Conservation (phyloP, 1,140 invertebrate genomes). For the Trachymyrmex cornetzi region DNA sequence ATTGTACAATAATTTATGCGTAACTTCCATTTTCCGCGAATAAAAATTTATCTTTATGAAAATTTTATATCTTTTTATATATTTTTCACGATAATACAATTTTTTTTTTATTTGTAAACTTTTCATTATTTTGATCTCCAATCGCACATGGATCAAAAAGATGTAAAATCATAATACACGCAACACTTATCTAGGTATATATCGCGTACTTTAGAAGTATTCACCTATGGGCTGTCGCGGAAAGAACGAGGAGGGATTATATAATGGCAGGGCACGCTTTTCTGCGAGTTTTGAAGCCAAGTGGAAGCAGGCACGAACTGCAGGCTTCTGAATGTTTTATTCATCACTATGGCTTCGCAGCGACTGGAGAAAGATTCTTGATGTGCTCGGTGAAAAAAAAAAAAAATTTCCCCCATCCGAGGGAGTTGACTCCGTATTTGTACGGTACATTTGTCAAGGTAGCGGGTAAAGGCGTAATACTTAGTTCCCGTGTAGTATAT, state of each 20-base stretch:
- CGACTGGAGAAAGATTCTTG: slow-evolving; percentile 62
- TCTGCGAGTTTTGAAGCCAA: slow-evolving; percentile 60
- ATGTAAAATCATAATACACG: slow-evolving; percentile 2
- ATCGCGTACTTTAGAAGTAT: slow-evolving; percentile 27
- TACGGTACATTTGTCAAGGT: slow-evolving; percentile 65
- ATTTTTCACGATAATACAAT: neutral
- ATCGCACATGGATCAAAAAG: neutral
- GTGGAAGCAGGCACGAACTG: slow-evolving; percentile 59
- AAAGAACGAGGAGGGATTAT: slow-evolving; percentile 50
- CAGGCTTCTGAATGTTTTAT: slow-evolving; percentile 61
- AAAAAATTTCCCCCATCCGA: slow-evolving; percentile 10
- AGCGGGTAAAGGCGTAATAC: slow-evolving; percentile 37
- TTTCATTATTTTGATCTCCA: neutral
- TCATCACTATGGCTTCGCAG: slow-evolving; percentile 61
- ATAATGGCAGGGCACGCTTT: slow-evolving; percentile 59
- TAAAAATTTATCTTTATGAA: neutral
- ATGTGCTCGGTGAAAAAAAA: slow-evolving; percentile 49
- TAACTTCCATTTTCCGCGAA: neutral
- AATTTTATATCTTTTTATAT: neutral
- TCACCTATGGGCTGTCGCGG: slow-evolving; percentile 41
- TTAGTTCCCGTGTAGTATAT: slow-evolving; percentile 55
- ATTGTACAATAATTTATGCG: neutral
- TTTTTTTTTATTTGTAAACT: neutral
- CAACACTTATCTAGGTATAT: slow-evolving; percentile 28
- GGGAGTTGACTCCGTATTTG: slow-evolving; percentile 63